Evolutionary conservation across 2,113 vertebrate species (phyloP).

Genomic region (Mesocricetus auratus): DNA sequence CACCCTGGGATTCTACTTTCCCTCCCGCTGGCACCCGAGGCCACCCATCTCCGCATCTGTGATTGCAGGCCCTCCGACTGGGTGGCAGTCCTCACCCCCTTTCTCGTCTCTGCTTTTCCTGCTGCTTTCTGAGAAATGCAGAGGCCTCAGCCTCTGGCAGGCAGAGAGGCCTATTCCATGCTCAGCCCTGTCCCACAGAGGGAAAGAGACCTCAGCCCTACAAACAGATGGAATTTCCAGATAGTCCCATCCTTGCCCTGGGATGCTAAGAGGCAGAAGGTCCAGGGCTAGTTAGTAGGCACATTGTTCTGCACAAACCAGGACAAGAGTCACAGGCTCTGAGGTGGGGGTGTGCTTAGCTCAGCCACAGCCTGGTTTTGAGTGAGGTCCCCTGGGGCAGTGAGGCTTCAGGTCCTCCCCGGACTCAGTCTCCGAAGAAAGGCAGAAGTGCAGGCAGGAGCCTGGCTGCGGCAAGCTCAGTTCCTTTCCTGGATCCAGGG

Average conservation of each 20-base stretch:
- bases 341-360: background rate
- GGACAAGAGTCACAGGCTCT: background rate
- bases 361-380: background rate
- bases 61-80: background rate
- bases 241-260: background rate
- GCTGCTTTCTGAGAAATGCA: background rate
- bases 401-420: background rate
- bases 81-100: no score
- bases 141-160: no score
- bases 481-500: background rate
- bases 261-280: background rate
- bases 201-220: background rate
- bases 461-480: background rate
- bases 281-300: fast-evolving
- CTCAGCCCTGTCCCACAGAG: no score
- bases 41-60: background rate
- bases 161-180: background rate
- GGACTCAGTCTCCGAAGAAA: fast-evolving
- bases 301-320: background rate
- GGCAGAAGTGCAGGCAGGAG: no score
- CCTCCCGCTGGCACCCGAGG: background rate
- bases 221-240: background rate
- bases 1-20: background rate
- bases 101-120: background rate
- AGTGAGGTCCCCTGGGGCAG: background rate